Evolutionary conservation across 1,140 invertebrate genomes (phyloP), one percentile per base, ranked within the genome.

Genomic region (Pteromalus puparum): DNA sequence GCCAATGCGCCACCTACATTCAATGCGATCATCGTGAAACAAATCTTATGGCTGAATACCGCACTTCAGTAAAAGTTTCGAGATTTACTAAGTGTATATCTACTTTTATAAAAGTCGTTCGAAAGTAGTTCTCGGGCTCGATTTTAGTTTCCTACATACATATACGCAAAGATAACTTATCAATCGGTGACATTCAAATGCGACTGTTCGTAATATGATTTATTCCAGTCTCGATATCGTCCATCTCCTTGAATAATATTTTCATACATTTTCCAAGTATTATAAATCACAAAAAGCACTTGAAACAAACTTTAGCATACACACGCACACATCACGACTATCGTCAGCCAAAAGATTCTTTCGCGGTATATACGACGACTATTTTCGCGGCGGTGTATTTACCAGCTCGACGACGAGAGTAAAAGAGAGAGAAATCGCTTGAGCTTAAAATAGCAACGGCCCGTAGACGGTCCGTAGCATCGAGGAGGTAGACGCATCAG

Each of bases 311-410:
- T 61, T 61, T n/a, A 21, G 12, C 67, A 18, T 26, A 28, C 0
- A 7, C 26, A 28, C 67, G 18, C 46, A 48, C 46, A 48, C 12
- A 48, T 48, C 46, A 3, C 46, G 46, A 18, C 21, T 61, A 61
- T 61, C 53, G 53, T 61, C 53, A 61, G 21, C 53, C 53, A 61
- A 61, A 61, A 61, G 53, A 61, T 61, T 46, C 80, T 68, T 70
- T 81, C 46, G 81, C 46, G 73, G 67, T n/a, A 9, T 18, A 68
- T 12, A 30, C 73, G 61, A 46, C 34, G 81, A 82, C 81, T 83
- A 83, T 83, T 83, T 83, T 82, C 53, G 81, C 74, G 74, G 38
- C 81, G 67, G 53, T n/a, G 53, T 61, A 61, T 61, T 61, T 61
- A 61, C 53, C 53, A 77, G 28, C 61, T 38, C 81, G n/a, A 67